Conservation (phyloP, 2,888 invertebrate species). For the Cistogaster globosa region DNA sequence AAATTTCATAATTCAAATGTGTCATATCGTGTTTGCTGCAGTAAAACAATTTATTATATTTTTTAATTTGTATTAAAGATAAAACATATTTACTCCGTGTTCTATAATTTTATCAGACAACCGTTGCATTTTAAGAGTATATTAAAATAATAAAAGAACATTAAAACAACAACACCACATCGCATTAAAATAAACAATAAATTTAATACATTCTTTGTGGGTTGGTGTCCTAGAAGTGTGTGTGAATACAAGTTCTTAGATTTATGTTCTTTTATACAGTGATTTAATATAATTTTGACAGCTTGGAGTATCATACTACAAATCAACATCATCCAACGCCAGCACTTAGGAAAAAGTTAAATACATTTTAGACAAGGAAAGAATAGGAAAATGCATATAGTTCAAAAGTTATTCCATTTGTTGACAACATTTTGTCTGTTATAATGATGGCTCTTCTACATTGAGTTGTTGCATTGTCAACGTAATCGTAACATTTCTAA, state of each 20-base stretch:
- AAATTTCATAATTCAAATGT: too few species aligned
- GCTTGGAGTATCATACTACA: too few species aligned
- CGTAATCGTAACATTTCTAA: slow-evolving; percentile 5
- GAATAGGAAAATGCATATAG: background rate
- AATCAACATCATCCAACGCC: too few species aligned
- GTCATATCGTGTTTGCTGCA: too few species aligned
- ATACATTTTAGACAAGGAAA: background rate
- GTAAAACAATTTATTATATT: too few species aligned
- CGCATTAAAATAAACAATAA: background rate
- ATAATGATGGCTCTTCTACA: slow-evolving; percentile 1
- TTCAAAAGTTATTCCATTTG: slow-evolving; percentile 32
- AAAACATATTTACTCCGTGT: too few species aligned
- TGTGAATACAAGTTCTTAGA: slow-evolving; percentile 5
- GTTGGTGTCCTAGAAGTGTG: too few species aligned
- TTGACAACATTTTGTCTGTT: slow-evolving; percentile 28
- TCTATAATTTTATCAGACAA: background rate
- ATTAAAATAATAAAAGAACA: background rate
- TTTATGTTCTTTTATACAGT: slow-evolving; percentile 42
- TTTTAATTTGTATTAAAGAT: too few species aligned
- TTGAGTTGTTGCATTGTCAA: slow-evolving; percentile 36
- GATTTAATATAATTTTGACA: too few species aligned
- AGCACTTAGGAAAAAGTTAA: too few species aligned
- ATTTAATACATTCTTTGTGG: too few species aligned
- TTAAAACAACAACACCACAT: background rate
- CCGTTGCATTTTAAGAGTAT: background rate